Conservation (phyloP, 2,113 vertebrate genomes). For the Bostrychus sinensis region DNA sequence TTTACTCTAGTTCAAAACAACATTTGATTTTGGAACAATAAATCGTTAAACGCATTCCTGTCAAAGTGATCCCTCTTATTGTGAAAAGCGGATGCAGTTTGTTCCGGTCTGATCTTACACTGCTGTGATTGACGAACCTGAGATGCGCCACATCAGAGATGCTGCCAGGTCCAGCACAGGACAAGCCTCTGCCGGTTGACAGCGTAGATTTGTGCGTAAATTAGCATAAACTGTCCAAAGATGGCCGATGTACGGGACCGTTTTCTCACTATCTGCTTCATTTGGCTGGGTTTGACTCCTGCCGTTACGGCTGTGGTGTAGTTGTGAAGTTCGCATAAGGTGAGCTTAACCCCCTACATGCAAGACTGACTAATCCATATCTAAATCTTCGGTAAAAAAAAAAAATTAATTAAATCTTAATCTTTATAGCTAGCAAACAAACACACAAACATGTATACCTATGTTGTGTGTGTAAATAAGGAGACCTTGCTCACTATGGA, state of each 20-base stretch:
- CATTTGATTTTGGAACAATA: too few relatives aligned
- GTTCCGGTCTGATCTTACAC: slow-evolving; percentile 20
- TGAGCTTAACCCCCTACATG: neutral
- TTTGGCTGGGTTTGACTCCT: neutral
- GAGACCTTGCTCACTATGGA: neutral
- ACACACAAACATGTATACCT: neutral
- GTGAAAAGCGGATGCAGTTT: slow-evolving; percentile 7
- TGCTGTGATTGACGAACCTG: slow-evolving; percentile 19
- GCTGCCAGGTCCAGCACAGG: slow-evolving; percentile 55
- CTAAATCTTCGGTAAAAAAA: too few relatives aligned
- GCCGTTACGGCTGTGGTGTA: neutral
- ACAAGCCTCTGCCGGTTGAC: slow-evolving; percentile 38
- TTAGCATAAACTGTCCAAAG: slow-evolving; percentile 50
- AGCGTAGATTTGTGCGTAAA: slow-evolving; percentile 53
- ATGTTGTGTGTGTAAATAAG: neutral
- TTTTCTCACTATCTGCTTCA: slow-evolving; percentile 1
- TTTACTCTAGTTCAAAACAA: too few relatives aligned
- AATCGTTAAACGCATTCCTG: too few relatives aligned
- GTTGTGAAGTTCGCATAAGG: slow-evolving; percentile 9
- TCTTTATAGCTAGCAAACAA: neutral
- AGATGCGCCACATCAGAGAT: slow-evolving; percentile 69
- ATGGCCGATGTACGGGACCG: slow-evolving; percentile 40
- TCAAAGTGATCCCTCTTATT: too few relatives aligned
- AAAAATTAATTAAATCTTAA: neutral
- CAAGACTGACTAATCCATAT: too few relatives aligned